Evolutionary conservation across 1,140 invertebrate species (phyloP), one percentile per base, ranked within the genome.

Genomic region (Hypothenemus hampei): DNA sequence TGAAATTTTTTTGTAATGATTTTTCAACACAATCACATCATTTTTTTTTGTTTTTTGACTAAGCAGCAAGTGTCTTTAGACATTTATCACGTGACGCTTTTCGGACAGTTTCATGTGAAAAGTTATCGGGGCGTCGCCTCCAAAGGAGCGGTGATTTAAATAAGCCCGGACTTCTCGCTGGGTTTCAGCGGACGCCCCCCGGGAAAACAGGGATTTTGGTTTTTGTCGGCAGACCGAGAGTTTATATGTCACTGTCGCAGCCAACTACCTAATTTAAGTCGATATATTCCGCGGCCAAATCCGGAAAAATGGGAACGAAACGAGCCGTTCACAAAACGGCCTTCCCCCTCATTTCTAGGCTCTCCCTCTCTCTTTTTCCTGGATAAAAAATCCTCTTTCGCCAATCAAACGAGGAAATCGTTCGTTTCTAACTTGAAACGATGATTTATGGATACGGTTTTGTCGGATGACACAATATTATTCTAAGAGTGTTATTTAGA

Each of bases 91-190:
- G n/a, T n/a, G n/a, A n/a, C n/a, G n/a, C n/a, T n/a, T n/a, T n/a
- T n/a, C n/a, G n/a, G n/a, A 53, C 62, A 65, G 62, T 65, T 61
- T 67, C 61, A 64, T 61, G 66, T 69, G 65, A 67, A 64, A 66
- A 67, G 65, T 62, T 65, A 67, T 69, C 67, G 66, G n/a, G n/a
- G n/a, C n/a, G 64, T 46, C 65, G 64, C 67, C 60, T 66, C 67
- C 65, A 60, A 58, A 63, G 60, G 58, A 58, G 58, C 59, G 57
- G 60, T 65, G 67, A 69, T 69, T 69, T 67, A 69, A 67, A 69
- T 69, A 69, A 69, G 66, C 66, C 67, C 63, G 65, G 65, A 69
- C 67, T 68, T 44, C n/a, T n/a, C n/a, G n/a, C n/a, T n/a, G n/a
- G n/a, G n/a, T n/a, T n/a, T n/a, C n/a, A n/a, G n/a, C 23, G 61